Conservation (phyloP, 1,140 invertebrate species). For the Aphis craccivora region DNA sequence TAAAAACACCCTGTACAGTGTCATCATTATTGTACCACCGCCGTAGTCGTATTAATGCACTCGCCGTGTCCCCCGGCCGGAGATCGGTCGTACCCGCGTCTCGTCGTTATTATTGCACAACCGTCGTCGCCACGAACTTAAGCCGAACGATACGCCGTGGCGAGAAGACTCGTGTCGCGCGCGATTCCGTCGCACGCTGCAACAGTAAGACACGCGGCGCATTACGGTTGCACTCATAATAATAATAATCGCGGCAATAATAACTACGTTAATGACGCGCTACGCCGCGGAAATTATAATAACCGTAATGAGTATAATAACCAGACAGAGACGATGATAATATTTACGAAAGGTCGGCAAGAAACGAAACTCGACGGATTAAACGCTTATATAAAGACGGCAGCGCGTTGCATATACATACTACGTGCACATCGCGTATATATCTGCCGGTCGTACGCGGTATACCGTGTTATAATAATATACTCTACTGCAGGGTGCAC, state of each 20-base stretch:
- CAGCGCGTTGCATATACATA: not conserved
- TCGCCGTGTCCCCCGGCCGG: no score
- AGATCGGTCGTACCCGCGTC: not conserved
- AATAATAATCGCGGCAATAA: not conserved
- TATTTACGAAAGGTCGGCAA: slow-evolving; percentile 36
- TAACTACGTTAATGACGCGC: not conserved
- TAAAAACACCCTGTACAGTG: no score
- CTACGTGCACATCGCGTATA: not conserved
- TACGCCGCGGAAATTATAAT: slow-evolving; percentile 4
- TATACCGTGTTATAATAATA: not conserved
- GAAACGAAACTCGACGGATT: slow-evolving; percentile 34
- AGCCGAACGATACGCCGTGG: not conserved
- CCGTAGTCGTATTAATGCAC: no score
- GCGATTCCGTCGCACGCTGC: not conserved
- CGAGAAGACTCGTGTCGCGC: no score
- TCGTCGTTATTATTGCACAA: not conserved
- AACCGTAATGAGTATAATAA: slow-evolving; percentile 9
- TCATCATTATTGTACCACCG: no score
- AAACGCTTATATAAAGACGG: slow-evolving; percentile 35
- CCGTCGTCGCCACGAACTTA: not conserved
- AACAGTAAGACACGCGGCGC: not conserved
- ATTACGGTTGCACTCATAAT: not conserved
- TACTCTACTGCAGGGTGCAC: not conserved
- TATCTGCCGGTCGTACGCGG: not conserved
- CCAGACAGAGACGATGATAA: not conserved